A percentile compares a stretch with the other conserved stretches of the same genome.
Conservation (phyloP, 35 echinoderm and acorn worm genomes). For the Acanthaster planci region DNA sequence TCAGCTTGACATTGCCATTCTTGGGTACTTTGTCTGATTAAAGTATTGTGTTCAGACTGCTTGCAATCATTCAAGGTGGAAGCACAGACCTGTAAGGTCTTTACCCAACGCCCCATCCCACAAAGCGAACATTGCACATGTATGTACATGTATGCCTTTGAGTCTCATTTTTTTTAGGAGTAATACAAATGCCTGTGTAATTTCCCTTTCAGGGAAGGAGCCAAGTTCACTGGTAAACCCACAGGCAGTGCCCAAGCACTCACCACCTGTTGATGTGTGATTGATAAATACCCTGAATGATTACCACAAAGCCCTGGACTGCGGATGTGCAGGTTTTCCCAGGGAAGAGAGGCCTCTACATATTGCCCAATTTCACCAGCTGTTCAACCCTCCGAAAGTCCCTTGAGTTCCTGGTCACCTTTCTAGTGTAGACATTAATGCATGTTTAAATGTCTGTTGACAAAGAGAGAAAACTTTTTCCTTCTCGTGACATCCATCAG, state of each 20-base stretch:
- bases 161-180: no score
- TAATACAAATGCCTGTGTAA: no score
- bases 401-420: not conserved
- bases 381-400: not conserved
- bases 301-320: not conserved
- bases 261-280: conserved; percentile 18
- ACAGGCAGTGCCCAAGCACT: not conserved
- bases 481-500: not conserved
- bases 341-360: not conserved
- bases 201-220: no score
- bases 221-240: not conserved
- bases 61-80: no score
- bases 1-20: no score
- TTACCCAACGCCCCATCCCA: no score
- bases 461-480: not conserved
- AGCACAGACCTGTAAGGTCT: no score
- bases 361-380: not conserved
- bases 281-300: not conserved
- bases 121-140: no score
- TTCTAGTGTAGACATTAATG: no score
- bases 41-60: no score
- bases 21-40: no score
- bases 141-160: no score
- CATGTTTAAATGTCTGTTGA: not conserved
- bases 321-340: not conserved